Conservation (phyloP, 2,888 invertebrate genomes). For the Anarsia innoxiella region DNA sequence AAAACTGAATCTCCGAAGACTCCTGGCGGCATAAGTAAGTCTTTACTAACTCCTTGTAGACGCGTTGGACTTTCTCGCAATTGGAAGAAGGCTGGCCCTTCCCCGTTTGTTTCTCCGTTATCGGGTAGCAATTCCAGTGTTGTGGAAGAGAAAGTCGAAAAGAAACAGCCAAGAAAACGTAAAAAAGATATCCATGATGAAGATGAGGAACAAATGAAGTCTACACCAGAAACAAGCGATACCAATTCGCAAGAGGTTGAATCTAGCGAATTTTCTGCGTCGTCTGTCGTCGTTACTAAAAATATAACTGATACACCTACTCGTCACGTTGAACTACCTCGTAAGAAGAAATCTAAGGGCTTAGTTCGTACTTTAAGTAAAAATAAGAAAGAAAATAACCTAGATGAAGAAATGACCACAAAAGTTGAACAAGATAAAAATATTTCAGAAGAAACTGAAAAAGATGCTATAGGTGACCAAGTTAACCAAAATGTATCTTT, state of each 20-base stretch:
- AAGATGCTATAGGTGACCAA: neutral
- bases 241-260: conserved; percentile 1
- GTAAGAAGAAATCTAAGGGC: conserved; percentile 47
- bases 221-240: neutral
- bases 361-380: too few relatives aligned
- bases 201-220: conserved; percentile 8
- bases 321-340: conserved; percentile 33
- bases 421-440: too few relatives aligned
- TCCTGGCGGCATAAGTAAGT: conserved; percentile 68
- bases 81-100: conserved; percentile 48
- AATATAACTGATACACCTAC: conserved; percentile 7
- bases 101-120: conserved; percentile 57
- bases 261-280: too few relatives aligned
- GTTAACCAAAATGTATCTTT: too few relatives aligned
- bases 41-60: conserved; percentile 68
- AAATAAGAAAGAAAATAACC: too few relatives aligned
- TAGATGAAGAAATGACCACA: too few relatives aligned
- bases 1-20: conserved; percentile 56
- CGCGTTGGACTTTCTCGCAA: conserved; percentile 69
- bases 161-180: conserved; percentile 35
- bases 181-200: conserved; percentile 30
- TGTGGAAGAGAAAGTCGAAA: conserved; percentile 25
- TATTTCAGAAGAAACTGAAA: neutral
- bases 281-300: neutral
- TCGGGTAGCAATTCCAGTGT: conserved; percentile 22